These are phyloP conservation scores for Xenotilapia caudafasciata DNA, from an alignment of 2,113 vertebrate species.

Conservation along the genomic window DNA sequence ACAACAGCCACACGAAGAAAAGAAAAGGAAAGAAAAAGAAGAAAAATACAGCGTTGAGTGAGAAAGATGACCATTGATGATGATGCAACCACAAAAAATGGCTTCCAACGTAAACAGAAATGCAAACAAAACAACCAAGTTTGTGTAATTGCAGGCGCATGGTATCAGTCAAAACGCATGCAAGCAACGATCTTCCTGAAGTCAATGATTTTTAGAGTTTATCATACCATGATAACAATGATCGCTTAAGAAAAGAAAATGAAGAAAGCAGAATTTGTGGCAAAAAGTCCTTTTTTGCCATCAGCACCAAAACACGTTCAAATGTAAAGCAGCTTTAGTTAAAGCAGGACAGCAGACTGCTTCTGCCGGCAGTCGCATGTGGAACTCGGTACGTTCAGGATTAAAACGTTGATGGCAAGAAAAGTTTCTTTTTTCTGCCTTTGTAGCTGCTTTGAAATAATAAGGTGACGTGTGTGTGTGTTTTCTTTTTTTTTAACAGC, in stretches of 20 bases:
- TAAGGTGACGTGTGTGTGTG: not conserved
- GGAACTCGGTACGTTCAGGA: not conserved
- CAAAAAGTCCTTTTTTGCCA: constrained; percentile 89
- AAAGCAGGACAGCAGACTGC: not conserved
- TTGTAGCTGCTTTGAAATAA: constrained; percentile 66
- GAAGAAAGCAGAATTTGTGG: constrained; percentile 48
- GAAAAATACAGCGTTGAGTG: not conserved
- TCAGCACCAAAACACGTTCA: constrained; percentile 59
- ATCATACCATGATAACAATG: constrained; percentile 56
- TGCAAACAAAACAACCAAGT: constrained; percentile 63
- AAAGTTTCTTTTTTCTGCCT: constrained; percentile 81
- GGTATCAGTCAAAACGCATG: constrained; percentile 72
- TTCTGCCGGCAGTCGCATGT: not conserved
- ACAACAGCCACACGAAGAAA: constrained; percentile 46
- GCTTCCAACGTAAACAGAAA: constrained; percentile 61
- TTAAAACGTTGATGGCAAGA: constrained; percentile 77
- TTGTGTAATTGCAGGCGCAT: constrained; percentile 64
- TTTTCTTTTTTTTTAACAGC: not conserved
- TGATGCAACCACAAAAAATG: constrained; percentile 52
- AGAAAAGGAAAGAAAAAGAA: not conserved
- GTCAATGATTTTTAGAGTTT: constrained; percentile 50
- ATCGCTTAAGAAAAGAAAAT: constrained; percentile 49
- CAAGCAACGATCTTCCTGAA: constrained; percentile 41
- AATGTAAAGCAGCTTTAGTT: constrained; percentile 1
- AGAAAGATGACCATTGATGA: constrained; percentile 29